phyloP scores from a whole-genome alignment of 1,140 invertebrate genomes.

The Ectropis grisescens region DNA sequence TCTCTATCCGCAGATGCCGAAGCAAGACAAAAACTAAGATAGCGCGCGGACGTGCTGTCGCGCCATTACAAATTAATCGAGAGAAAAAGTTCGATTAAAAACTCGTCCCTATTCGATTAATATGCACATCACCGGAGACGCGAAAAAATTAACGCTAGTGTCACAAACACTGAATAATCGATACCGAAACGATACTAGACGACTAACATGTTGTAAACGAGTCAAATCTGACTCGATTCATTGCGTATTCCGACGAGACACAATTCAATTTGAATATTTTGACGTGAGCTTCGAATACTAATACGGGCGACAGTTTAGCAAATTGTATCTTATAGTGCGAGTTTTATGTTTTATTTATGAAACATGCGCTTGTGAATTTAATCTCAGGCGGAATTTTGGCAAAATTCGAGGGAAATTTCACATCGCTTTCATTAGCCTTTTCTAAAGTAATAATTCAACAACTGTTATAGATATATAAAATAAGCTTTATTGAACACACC shows the following conservation, averaged over 20 bases:
- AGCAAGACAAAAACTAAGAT: too few species aligned
- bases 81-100: conserved; percentile 4
- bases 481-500: too few species aligned
- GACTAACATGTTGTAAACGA: conserved; percentile 13
- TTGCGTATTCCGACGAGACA: conserved; percentile 34
- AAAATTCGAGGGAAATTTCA: too few species aligned
- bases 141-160: conserved; percentile 8
- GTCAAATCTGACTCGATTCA: conserved; percentile 17
- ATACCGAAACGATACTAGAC: conserved; percentile 14
- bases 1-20: too few species aligned
- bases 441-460: too few species aligned
- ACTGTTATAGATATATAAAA: too few species aligned
- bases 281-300: conserved; percentile 35
- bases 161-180: conserved; percentile 18
- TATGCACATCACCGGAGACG: conserved; percentile 17
- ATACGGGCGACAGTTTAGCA: conserved; percentile 37
- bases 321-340: conserved; percentile 34
- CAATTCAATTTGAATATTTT: conserved; percentile 57
- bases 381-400: conserved; percentile 37
- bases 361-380: conserved; percentile 27
- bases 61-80: too few species aligned
- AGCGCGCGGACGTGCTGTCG: too few species aligned
- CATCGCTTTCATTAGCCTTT: too few species aligned
- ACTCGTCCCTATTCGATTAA: conserved; percentile 23
- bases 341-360: conserved; percentile 47